phyloP scores from a whole-genome alignment of 2,113 vertebrate genomes.

The Apaloderma vittatum region DNA sequence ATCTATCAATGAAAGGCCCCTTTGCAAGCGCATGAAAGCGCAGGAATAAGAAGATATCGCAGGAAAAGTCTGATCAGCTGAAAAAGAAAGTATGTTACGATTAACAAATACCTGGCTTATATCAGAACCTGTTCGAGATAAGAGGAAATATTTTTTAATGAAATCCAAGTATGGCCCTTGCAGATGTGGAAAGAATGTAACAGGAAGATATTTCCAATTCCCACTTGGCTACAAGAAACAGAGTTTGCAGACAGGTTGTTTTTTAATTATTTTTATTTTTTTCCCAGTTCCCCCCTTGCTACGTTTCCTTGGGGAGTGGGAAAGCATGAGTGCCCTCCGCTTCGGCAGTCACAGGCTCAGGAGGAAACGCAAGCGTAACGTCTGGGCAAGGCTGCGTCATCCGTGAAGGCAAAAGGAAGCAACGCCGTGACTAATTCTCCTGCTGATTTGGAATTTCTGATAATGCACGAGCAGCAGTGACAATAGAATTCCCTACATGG shows the following conservation, averaged over 20 bases:
- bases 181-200: slow-evolving; percentile 60
- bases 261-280: background rate
- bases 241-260: background rate
- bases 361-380: background rate
- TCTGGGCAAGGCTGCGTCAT: rapidly evolving
- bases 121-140: slow-evolving; percentile 51
- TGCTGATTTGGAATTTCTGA: background rate
- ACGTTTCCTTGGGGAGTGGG: background rate
- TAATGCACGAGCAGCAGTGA: background rate
- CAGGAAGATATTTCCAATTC: slow-evolving; percentile 56
- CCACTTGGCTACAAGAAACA: slow-evolving; percentile 5
- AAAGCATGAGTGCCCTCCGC: background rate
- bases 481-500: rapidly evolving
- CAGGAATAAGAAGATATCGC: background rate
- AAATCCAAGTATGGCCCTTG: slow-evolving; percentile 20
- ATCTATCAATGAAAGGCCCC: rapidly evolving
- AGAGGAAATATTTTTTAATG: slow-evolving; percentile 53
- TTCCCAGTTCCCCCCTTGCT: background rate
- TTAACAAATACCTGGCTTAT: slow-evolving; percentile 42
- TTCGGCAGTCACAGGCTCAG: background rate
- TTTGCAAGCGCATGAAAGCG: background rate
- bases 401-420: background rate
- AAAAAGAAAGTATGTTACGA: background rate
- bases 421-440: background rate
- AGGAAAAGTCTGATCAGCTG: background rate